phyloP scores from a whole-genome alignment of 1,140 invertebrate species.

The Bombus huntii region DNA sequence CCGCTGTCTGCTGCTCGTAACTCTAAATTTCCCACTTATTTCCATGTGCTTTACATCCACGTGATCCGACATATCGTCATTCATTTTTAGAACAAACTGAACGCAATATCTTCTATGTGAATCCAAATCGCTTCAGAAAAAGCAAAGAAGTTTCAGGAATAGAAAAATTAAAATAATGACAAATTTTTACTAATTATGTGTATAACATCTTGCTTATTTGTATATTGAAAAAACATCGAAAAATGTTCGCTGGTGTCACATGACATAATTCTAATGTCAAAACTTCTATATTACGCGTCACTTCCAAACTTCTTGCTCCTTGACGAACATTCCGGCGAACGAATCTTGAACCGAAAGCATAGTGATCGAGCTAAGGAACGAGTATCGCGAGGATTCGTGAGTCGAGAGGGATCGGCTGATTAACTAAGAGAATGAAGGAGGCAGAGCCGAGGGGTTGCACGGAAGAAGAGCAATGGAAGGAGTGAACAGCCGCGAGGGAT shows the following conservation, averaged over 20 bases:
- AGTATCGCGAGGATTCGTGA: slow-evolving; percentile 50
- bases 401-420: slow-evolving; percentile 54
- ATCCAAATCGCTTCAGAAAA: background rate
- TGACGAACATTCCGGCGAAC: background rate
- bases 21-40: slow-evolving; percentile 40
- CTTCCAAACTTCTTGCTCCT: background rate
- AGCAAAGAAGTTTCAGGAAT: background rate
- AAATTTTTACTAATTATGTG: too few relatives aligned
- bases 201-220: background rate
- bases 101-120: background rate
- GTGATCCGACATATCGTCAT: background rate
- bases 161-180: background rate
- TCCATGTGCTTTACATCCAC: slow-evolving; percentile 11
- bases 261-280: too few relatives aligned
- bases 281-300: background rate
- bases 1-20: slow-evolving; percentile 41
- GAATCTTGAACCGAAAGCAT: background rate
- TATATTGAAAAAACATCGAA: background rate
- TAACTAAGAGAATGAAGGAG: slow-evolving; percentile 72
- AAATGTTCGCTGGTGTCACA: background rate
- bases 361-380: slow-evolving; percentile 39
- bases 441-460: slow-evolving; percentile 57
- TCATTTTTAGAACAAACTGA: background rate
- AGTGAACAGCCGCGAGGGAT: slow-evolving; percentile 48
- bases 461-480: slow-evolving; percentile 52